Percentiles rank a stretch among this genome's conserved stretches.
These are phyloP conservation scores for Antennarius maculatus DNA, from an alignment of 2,797 vertebrate genomes.

Conservation along the genomic window DNA sequence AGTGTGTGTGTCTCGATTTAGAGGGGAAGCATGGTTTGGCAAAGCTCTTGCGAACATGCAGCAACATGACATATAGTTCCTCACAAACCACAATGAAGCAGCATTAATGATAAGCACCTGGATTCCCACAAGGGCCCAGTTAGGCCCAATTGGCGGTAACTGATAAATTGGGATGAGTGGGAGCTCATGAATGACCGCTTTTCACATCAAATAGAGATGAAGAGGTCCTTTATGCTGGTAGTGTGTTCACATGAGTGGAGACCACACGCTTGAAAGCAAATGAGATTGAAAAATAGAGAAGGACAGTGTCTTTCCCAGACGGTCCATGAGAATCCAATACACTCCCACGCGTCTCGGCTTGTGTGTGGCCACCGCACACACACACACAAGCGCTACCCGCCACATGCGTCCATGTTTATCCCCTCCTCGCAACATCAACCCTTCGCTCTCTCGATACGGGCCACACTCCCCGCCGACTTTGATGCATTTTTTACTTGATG, in stretches of 20 bases:
- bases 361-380: conserved; percentile 69
- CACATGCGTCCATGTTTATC: conserved; percentile 67
- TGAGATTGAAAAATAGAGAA: conserved; percentile 56
- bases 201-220: conserved; percentile 75
- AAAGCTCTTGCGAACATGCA: conserved; percentile 57
- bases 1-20: conserved; percentile 55
- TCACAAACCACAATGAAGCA: conserved; percentile 70
- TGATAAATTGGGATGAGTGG: conserved; percentile 76
- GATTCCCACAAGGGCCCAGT: conserved; percentile 78
- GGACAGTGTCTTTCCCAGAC: conserved; percentile 76
- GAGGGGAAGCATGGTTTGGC: conserved; percentile 51
- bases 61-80: conserved; percentile 73
- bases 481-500: conserved; percentile 67
- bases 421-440: conserved; percentile 65
- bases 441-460: conserved; percentile 67
- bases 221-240: conserved; percentile 76
- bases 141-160: conserved; percentile 77
- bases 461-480: conserved; percentile 76
- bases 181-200: conserved; percentile 76
- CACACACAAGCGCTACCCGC: conserved; percentile 51
- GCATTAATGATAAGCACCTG: conserved; percentile 83
- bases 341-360: conserved; percentile 75
- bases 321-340: conserved; percentile 74
- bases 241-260: conserved; percentile 76
- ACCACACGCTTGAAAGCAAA: conserved; percentile 71